These are phyloP conservation scores for Masnerella sp. DNA, from an alignment of 2,888 invertebrate species.

Conservation along the genomic window DNA sequence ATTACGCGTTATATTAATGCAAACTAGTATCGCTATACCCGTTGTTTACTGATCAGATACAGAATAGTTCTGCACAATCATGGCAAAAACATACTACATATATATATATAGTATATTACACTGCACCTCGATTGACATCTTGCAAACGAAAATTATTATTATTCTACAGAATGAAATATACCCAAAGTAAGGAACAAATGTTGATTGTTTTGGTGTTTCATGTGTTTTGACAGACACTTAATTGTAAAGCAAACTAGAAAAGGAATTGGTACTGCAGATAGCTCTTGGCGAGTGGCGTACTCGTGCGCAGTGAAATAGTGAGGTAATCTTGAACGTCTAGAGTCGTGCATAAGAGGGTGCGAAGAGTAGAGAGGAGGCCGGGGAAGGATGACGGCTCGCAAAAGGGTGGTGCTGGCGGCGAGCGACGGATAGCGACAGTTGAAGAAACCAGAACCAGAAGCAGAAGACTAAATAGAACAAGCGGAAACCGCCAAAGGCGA, in stretches of 20 bases:
- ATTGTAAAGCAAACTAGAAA: conserved; percentile 46
- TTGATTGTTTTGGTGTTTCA: no score
- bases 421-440: conserved; percentile 40
- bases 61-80: no score
- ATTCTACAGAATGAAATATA: no score
- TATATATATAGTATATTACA: no score
- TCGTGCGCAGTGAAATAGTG: conserved; percentile 73
- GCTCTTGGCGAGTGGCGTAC: conserved; percentile 72
- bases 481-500: conserved; percentile 63
- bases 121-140: no score
- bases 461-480: conserved; percentile 57
- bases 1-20: no score
- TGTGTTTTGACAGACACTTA: no score
- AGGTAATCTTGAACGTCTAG: conserved; percentile 73
- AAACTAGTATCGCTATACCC: no score
- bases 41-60: no score
- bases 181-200: no score
- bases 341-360: conserved; percentile 62
- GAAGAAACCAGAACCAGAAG: conserved; percentile 44
- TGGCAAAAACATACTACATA: no score
- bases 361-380: conserved; percentile 52
- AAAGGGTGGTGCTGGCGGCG: conserved; percentile 62
- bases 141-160: no score
- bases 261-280: conserved; percentile 73
- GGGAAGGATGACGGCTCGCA: conserved; percentile 40